Evolutionary conservation across 2,113 vertebrate genomes (phyloP), one percentile per base, ranked within the genome.

Genomic region (Lophotis ruficrista): DNA sequence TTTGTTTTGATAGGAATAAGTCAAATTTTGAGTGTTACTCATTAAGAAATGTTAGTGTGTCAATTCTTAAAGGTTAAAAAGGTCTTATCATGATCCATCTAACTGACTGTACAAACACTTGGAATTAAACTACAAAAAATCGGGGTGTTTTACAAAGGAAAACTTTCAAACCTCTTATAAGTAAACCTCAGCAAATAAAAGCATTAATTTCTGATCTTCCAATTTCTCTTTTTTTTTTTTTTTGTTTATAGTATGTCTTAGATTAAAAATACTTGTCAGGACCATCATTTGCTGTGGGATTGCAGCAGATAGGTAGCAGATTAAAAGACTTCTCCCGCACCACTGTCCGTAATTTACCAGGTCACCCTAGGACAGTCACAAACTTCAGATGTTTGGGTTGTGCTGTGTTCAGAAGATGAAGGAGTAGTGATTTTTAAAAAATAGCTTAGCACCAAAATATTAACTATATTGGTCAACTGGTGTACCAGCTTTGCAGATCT

Each of bases 91-190:
- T 41, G 24, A 58, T 53, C 19, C 10, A n/a, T 79, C 38, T 76
- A 35, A 54, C 7, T 45, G 47, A 76, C 7, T 69, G 31, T 43
- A 54, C 30, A 87, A 82, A 64, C 10, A 71, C 56, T 81, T 79
- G 37, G 37, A 90, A 80, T 70, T 73, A 73, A 86, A 86, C 86
- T 50, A 75, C n/a, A 9, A 47, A 41, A 70, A 68, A 5, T 5
- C 25, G 6, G 4, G 0, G 37, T 9, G 0, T 2, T 87, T 76
- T 47, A 50, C 38, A 64, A 51, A 68, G 30, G 9, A 58, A 58
- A 66, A 54, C 7, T 75, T 92, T 54, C 14, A 71, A 83, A n/a
- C 6, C 11, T 69, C 43, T 19, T 45, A 18, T 47, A 65, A 61
- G 11, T 53, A 79, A 47, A 7, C 7, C 31, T 89, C 47, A 79